phyloP scores from a whole-genome alignment of 2,797 vertebrate genomes.

The Enteromius radiatus region DNA sequence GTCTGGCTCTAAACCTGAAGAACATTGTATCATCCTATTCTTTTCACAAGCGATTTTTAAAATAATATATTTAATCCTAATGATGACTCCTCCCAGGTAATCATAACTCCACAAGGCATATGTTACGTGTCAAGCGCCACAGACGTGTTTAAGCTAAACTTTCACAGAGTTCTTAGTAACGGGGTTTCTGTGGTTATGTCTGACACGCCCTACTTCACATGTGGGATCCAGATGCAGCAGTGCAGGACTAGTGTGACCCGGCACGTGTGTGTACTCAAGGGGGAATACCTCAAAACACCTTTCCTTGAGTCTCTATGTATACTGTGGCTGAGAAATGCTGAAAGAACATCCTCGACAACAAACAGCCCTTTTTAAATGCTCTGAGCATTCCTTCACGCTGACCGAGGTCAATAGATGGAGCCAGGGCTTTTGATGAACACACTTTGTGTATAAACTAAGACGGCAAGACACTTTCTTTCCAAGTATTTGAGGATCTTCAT shows the following conservation, averaged over 20 bases:
- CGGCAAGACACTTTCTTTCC: neutral
- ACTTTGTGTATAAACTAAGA: conserved; percentile 4
- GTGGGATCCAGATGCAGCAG: conserved; percentile 73
- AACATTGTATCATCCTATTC: neutral
- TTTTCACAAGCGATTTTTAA: conserved; percentile 1
- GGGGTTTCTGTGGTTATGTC: conserved; percentile 53
- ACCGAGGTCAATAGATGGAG: conserved; percentile 7
- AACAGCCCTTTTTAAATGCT: neutral
- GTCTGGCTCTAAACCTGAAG: neutral
- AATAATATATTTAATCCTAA: neutral
- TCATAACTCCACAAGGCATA: conserved; percentile 17
- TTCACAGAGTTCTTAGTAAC: conserved; percentile 59
- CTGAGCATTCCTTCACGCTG: conserved; percentile 12
- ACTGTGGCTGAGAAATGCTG: neutral
- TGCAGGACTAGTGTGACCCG: conserved; percentile 56
- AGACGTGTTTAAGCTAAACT: conserved; percentile 63
- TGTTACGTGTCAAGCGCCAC: conserved; percentile 50
- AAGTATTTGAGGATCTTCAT: conserved; percentile 8
- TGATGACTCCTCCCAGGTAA: neutral
- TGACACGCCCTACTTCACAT: conserved; percentile 65
- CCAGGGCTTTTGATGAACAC: conserved; percentile 9
- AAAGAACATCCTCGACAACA: conserved; percentile 26
- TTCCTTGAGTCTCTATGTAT: neutral
- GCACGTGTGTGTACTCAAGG: conserved; percentile 58
- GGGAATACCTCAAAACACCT: conserved; percentile 47